Evolutionary conservation across 2,888 invertebrate species (phyloP), one percentile per base, ranked within the genome.

Genomic region (Tipula lateralis): DNA sequence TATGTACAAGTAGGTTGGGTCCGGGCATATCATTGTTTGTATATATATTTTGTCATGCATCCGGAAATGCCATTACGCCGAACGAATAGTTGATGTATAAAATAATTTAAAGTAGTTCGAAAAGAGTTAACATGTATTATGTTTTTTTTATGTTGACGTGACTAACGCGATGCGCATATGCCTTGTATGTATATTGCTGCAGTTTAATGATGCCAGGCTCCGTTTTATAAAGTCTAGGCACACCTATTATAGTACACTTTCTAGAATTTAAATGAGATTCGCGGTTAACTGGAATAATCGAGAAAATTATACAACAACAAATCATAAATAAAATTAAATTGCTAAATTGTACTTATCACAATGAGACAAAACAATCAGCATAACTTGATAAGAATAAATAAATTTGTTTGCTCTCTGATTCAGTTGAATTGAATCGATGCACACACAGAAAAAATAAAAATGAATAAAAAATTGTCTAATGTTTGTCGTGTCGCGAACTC

Each of bases 361-460:
- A 44, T 66, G 24, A 66, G 66, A 66, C 66, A 66, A 66, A 66
- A 66, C 66, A 66, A 66, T 66, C 66, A 66, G 66, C 66, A 19
- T 66, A 66, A 66, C 24, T 24, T 66, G 66, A 66, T 66, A 66
- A 24, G 66, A 66, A 4, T 66, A 9, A 66, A 66, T 66, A 66
- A 66, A 66, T 44, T 44, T n/a, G 16, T 44, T 44, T 44, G 44
- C n/a, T 16, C 44, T 44, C 44, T 44, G 44, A 16, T 50, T 44
- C 16, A 3, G 44, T n/a, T n/a, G n/a, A n/a, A n/a, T n/a, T n/a
- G 1, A 7, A 24, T 24, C 2, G 24, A 66, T 66, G 66, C 66
- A 66, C n/a, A n/a, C n/a, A n/a, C n/a, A 66, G 7, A 66, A 66
- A 7, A 66, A 24, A 66, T 4, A 44, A 7, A 24, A 44, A 16